Conservation (phyloP, 2,888 invertebrate genomes). For the Rhogogaster chlorosoma region DNA sequence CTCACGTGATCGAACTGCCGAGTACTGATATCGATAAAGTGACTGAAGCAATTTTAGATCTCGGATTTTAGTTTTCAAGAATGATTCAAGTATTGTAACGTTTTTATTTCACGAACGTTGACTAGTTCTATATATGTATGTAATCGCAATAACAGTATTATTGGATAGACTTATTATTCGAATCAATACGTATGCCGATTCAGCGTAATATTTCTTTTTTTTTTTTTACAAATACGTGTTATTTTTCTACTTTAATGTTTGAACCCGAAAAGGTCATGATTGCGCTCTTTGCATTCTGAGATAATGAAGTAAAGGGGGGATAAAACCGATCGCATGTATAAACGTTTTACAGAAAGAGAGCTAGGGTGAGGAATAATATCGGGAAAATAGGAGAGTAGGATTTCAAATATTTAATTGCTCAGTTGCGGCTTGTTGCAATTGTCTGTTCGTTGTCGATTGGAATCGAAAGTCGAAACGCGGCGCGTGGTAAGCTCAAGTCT, state of each 20-base stretch:
- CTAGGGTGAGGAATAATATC: neutral
- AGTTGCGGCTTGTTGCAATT: neutral
- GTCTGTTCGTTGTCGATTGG: neutral
- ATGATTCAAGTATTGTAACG: constrained; percentile 2
- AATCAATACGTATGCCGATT: neutral
- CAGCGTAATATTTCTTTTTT: neutral
- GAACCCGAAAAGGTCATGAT: constrained; percentile 34
- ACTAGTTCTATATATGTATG: neutral
- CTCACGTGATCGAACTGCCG: constrained; percentile 35
- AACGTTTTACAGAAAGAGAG: neutral
- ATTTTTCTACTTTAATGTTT: neutral
- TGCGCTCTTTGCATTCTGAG: constrained; percentile 13
- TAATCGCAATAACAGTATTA: neutral
- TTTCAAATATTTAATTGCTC: neutral
- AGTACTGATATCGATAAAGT: constrained; percentile 14
- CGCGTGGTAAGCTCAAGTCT: neutral
- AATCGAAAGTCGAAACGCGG: neutral
- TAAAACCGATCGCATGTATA: neutral
- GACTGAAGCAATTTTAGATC: neutral
- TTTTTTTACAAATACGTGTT: constrained; percentile 21
- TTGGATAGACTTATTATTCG: neutral
- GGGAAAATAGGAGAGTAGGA: neutral
- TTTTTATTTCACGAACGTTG: neutral
- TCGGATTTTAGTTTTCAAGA: constrained; percentile 33
- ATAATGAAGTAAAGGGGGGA: neutral